Conservation (phyloP, 2,113 vertebrate species). For the Falcunculus frontatus region DNA sequence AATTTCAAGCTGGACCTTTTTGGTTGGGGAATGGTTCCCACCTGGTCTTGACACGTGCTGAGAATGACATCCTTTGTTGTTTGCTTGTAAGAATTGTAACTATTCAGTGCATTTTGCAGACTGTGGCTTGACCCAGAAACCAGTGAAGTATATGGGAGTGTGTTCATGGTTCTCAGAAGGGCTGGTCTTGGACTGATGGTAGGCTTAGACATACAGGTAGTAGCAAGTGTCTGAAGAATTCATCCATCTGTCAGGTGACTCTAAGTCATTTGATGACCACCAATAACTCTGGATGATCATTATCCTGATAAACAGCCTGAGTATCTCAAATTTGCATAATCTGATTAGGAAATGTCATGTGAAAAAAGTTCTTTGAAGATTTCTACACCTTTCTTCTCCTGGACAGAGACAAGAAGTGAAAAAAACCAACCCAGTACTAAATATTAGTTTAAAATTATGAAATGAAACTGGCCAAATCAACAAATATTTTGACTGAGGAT, state of each 20-base stretch:
- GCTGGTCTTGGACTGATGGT: background rate
- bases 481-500: background rate
- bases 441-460: background rate
- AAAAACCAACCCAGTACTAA: background rate
- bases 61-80: background rate
- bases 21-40: background rate
- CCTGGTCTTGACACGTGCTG: background rate
- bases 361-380: background rate
- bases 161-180: background rate
- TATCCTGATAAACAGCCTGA: background rate
- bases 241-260: background rate
- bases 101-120: background rate
- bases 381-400: background rate
- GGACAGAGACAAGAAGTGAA: background rate
- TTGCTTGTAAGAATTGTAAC: background rate
- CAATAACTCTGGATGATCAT: background rate
- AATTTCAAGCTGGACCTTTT: background rate
- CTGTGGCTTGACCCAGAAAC: background rate
- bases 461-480: background rate
- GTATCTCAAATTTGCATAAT: background rate
- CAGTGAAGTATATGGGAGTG: background rate
- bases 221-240: background rate
- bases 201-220: background rate
- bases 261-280: background rate
- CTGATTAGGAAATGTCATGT: background rate